These are phyloP conservation scores for Corynorhinus townsendii DNA, from an alignment of 2,113 vertebrate species.

Conservation along the genomic window DNA sequence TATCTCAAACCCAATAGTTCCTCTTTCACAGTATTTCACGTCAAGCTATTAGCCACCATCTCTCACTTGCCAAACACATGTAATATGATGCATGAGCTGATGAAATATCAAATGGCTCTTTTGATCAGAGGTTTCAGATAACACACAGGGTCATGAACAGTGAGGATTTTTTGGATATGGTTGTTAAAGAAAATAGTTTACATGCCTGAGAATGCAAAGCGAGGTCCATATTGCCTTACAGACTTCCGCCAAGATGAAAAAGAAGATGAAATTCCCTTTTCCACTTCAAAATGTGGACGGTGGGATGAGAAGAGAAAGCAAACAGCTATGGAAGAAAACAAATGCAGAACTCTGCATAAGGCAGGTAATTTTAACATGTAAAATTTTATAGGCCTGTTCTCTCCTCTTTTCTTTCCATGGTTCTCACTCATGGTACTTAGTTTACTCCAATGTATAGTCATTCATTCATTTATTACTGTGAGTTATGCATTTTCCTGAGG, in stretches of 20 bases:
- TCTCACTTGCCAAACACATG: neutral
- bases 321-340: neutral
- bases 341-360: neutral
- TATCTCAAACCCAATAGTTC: neutral
- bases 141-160: neutral
- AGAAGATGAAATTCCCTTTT: neutral
- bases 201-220: neutral
- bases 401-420: neutral
- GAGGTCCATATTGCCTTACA: neutral
- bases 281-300: neutral
- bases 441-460: neutral
- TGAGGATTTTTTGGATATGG: neutral
- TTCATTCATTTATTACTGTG: neutral
- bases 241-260: neutral
- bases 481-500: neutral
- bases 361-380: neutral
- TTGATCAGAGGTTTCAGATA: constrained; percentile 1
- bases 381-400: neutral
- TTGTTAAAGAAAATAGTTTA: neutral
- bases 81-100: neutral
- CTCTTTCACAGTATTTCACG: neutral
- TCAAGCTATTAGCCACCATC: neutral
- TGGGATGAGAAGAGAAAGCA: neutral
- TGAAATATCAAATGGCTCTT: neutral
- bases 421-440: neutral